phyloP scores from a whole-genome alignment of 2,113 vertebrate genomes.

The Aphelocoma coerulescens region DNA sequence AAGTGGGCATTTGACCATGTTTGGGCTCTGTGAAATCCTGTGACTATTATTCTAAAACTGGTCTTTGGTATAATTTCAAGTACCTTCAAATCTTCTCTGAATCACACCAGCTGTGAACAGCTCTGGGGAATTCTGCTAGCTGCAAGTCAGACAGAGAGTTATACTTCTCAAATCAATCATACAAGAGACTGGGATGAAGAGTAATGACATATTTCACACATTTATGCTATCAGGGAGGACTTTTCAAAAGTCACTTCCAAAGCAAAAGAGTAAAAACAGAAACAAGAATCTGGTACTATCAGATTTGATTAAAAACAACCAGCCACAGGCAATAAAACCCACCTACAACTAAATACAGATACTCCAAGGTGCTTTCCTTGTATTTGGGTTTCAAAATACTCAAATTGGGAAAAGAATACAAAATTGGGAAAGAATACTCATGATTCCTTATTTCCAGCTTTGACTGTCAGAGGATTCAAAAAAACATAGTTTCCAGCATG shows the following conservation, averaged over 20 bases:
- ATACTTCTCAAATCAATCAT: not conserved
- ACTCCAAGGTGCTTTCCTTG: not conserved
- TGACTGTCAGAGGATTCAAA: not conserved
- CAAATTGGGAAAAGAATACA: no score
- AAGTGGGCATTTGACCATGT: not conserved
- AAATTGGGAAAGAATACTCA: not conserved
- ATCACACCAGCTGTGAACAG: not conserved
- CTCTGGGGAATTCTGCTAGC: not conserved
- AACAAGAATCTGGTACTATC: not conserved
- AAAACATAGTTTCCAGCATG: not conserved
- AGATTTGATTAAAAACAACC: not conserved
- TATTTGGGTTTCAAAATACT: not conserved
- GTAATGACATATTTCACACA: not conserved
- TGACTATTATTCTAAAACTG: not conserved
- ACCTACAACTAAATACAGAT: not conserved
- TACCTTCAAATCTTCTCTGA: not conserved
- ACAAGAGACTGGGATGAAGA: not conserved
- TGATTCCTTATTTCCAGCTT: not conserved
- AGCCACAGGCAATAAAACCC: not conserved
- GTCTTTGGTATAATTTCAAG: not conserved
- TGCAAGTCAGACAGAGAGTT: not conserved
- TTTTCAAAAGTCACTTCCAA: not conserved
- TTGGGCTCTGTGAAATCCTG: not conserved
- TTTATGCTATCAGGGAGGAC: not conserved
- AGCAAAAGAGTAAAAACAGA: not conserved